Base-by-base conservation (phyloP, 2,797 vertebrate species). In the Oreochromis mossambicus region DNA sequence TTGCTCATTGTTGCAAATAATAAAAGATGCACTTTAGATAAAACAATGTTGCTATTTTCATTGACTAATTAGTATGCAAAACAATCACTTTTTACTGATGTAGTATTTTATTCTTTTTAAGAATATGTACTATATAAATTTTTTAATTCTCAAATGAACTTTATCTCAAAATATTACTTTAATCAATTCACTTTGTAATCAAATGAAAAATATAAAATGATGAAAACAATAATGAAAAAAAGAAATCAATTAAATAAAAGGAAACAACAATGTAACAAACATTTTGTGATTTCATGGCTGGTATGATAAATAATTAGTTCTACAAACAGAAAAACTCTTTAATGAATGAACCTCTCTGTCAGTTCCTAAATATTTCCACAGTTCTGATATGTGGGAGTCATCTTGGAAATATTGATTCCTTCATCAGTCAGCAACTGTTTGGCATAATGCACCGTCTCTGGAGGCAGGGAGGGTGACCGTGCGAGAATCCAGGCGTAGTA, bases 401-500 rank as follows among this genome's bases (percentile, higher is more conserved):
- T 96, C 86, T 55, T 84, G 76, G 8, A 90, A 46, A 96, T 83
- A 61, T 95, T 83, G 10, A 97, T 92, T 9, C 94, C 93, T 51
- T 96, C 93, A 0, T 6, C 4, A 1, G 54, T 56, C 78, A 97
- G 86, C 78, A 95, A 81, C 7, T 94, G 48, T 81, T 94, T 93
- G 85, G 95, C 94, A 3, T 92, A 88, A 58, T 6, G 83, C 26
- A 96, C 32, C 0, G 88, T 91, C 12, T 89, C 82, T 0, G 15
- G 12, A 1, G 94, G 85, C 24, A 95, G 86, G 81, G 91, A 92
- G 21, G 95, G 95, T 0, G 95, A 91, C 4, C 96, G 95, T 4
- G 95, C 81, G 12, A 97, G 94, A 86, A 97, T 96, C 95, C 95
- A 97, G 86, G 95, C 95, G 11, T 78, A 97, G 5, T 97, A 95